Evolutionary conservation across 1,140 invertebrate species (phyloP).

Genomic region (Pogonus chalceus): DNA sequence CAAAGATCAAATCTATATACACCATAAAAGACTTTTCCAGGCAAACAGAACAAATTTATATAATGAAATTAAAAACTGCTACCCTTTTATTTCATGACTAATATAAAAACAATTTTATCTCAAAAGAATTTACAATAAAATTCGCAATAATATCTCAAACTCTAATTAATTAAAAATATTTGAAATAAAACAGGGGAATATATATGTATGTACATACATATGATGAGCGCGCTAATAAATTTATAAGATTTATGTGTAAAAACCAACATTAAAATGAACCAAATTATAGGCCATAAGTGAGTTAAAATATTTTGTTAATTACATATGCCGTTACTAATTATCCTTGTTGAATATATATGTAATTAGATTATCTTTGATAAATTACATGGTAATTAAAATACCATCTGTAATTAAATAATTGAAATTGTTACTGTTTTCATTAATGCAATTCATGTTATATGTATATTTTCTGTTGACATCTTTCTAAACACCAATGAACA

Average conservation of each 20-base stretch:
- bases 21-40: too few relatives aligned
- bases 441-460: background rate
- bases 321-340: background rate
- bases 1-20: too few relatives aligned
- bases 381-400: conserved; percentile 2
- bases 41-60: too few relatives aligned
- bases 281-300: background rate
- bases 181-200: too few relatives aligned
- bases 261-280: background rate
- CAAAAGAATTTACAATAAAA: too few relatives aligned
- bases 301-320: conserved; percentile 3
- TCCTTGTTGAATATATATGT: background rate
- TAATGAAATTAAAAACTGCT: too few relatives aligned
- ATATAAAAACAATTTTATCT: too few relatives aligned
- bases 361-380: conserved; percentile 8
- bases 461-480: conserved; percentile 1
- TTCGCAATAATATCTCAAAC: too few relatives aligned
- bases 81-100: too few relatives aligned
- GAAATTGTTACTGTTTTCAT: background rate
- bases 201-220: too few relatives aligned
- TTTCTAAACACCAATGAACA: background rate
- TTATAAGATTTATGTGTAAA: background rate
- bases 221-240: background rate
- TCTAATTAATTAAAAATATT: too few relatives aligned
- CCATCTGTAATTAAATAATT: conserved; percentile 6